A percentile compares a stretch with the other conserved stretches of the same genome.
Evolutionary conservation across 2,888 invertebrate genomes (phyloP).

Genomic region (Drosophila picticornis): DNA sequence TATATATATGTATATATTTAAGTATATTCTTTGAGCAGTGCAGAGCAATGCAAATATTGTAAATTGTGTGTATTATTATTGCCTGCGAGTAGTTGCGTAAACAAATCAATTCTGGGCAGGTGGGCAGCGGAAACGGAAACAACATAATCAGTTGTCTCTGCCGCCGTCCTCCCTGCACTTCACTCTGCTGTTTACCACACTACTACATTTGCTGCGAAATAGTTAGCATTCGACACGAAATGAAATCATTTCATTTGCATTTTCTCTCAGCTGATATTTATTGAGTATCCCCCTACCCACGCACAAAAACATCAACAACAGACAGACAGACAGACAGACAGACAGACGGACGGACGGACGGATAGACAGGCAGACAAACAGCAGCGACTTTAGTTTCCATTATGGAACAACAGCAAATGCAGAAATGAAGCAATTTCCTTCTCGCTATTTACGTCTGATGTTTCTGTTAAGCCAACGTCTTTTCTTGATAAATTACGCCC

Average conservation of each 20-base stretch:
- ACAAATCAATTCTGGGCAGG: slow-evolving; percentile 41
- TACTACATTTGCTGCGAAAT: background rate
- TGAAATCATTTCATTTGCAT: slow-evolving; percentile 67
- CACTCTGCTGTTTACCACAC: background rate
- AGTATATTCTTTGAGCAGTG: slow-evolving; percentile 10
- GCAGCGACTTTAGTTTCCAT: slow-evolving; percentile 19
- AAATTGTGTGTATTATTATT: slow-evolving; percentile 45
- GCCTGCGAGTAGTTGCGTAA: slow-evolving; percentile 43
- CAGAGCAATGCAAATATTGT: slow-evolving; percentile 14
- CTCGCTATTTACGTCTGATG: slow-evolving; percentile 7
- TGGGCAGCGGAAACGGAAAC: slow-evolving; percentile 57
- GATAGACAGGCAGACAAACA: background rate
- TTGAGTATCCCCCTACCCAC: background rate
- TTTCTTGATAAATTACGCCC: slow-evolving; percentile 18
- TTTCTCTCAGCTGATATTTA: slow-evolving; percentile 12
- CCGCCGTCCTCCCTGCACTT: background rate
- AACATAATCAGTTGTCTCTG: slow-evolving; percentile 38
- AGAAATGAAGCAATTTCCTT: slow-evolving; percentile 40
- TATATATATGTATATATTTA: background rate
- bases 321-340: background rate
- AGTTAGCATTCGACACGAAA: slow-evolving; percentile 42
- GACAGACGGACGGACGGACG: background rate
- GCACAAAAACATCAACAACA: slow-evolving; percentile 3
- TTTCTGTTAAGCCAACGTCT: slow-evolving; percentile 8
- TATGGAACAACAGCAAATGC: slow-evolving; percentile 10